phyloP scores from a whole-genome alignment of 2,113 vertebrate species.

The Elephantulus edwardii region DNA sequence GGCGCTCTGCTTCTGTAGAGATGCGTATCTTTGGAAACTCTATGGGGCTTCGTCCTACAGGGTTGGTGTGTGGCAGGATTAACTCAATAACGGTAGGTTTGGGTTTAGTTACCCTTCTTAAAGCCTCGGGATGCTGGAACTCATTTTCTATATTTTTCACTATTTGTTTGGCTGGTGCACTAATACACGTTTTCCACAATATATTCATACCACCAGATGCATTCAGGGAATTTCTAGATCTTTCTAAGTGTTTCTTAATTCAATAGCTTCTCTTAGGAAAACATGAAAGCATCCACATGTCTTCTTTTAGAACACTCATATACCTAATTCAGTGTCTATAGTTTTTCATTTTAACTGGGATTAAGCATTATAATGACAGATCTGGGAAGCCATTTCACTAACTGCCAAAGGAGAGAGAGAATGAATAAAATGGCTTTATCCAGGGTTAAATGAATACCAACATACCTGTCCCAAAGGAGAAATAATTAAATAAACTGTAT shows the following conservation, averaged over 20 bases:
- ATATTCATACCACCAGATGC: not conserved
- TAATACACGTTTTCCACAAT: conserved; percentile 62
- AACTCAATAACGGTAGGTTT: not conserved
- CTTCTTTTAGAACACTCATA: conserved; percentile 25
- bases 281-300: conserved; percentile 2
- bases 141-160: conserved; percentile 72
- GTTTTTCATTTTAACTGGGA: conserved; percentile 65
- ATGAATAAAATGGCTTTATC: conserved; percentile 29
- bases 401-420: conserved; percentile 36
- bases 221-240: conserved; percentile 27
- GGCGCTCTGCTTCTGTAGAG: not conserved
- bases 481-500: conserved; percentile 77
- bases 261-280: conserved; percentile 65
- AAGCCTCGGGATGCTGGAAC: conserved; percentile 69
- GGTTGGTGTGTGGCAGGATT: too few relatives aligned
- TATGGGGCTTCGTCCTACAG: not conserved
- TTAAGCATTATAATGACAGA: conserved; percentile 52
- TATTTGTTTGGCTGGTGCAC: conserved; percentile 69
- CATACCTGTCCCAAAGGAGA: conserved; percentile 56
- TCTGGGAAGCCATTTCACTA: conserved; percentile 56
- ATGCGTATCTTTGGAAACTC: not conserved
- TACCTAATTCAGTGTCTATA: conserved; percentile 36
- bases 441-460: conserved; percentile 58
- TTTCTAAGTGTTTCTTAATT: conserved; percentile 48
- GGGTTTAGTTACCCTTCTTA: conserved; percentile 57